Evolutionary conservation across 2,113 vertebrate species (phyloP), one percentile per base, ranked within the genome.

Genomic region (Brienomyrus brachyistius): DNA sequence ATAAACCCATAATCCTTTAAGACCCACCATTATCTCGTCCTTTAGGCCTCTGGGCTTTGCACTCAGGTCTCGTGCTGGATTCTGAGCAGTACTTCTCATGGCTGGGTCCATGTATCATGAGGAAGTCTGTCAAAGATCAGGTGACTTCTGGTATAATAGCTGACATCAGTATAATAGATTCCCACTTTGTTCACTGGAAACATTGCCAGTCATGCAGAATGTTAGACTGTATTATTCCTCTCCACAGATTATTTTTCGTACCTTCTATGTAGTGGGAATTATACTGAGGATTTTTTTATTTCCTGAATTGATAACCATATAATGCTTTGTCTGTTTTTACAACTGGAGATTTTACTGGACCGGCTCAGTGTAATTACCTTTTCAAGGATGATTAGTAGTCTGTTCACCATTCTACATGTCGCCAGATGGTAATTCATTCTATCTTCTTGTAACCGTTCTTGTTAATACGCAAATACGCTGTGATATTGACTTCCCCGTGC

Each of bases 381-480:
- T 80, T 80, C 74, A 80, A 80, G 74, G 31, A 40, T 80, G 74
- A 80, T 80, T 80, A 80, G 74, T 80, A 80, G 74, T 80, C 74
- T 43, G 74, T 80, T 80, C 74, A 80, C 74, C 74, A 40, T 80
- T 35, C 74, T 80, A 40, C 74, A 80, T 80, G 40, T 19, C n/a
- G 31, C 15, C 74, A 80, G 74, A 80, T 80, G 74, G 74, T 80
- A 80, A 80, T 80, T 80, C 35, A 80, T 80, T 80, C 74, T 80
- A 35, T 80, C 74, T 40, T 80, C 74, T 80, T 80, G 74, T 80
- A 80, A 80, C 74, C 74, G 17, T 80, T 80, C 74, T 80, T 80
- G 74, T 80, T 80, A 80, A 80, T 43, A 35, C 35, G 74, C 74
- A 80, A 80, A 80, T 80, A 19, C 5, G 35, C 74, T 80, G 74